These are phyloP conservation scores for Diaperis boleti DNA, from an alignment of 2,888 invertebrate species.

Conservation along the genomic window DNA sequence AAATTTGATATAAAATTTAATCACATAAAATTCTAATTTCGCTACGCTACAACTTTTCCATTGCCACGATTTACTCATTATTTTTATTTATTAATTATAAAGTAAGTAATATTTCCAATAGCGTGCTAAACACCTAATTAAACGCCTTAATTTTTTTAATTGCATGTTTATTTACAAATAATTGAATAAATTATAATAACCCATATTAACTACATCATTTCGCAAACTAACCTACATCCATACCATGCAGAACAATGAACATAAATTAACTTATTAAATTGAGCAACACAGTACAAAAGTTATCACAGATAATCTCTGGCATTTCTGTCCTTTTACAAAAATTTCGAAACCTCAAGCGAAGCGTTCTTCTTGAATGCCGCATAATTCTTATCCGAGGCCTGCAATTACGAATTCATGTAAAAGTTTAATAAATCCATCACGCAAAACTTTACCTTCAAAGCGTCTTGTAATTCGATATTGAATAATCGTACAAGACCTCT, in stretches of 20 bases:
- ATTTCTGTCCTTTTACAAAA: slow-evolving; percentile 51
- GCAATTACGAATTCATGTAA: slow-evolving; percentile 44
- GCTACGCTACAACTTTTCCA: no score
- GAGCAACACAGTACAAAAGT: slow-evolving; percentile 31
- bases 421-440: slow-evolving; percentile 1
- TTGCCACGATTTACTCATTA: no score
- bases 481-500: slow-evolving; percentile 67
- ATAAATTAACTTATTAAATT: slow-evolving; percentile 18
- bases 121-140: not conserved
- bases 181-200: slow-evolving; percentile 1
- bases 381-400: slow-evolving; percentile 59
- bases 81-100: no score
- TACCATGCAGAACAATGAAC: not conserved
- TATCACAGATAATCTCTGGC: slow-evolving; percentile 48
- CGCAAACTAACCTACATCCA: not conserved
- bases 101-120: no score
- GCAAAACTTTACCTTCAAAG: slow-evolving; percentile 60
- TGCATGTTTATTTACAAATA: not conserved
- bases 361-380: slow-evolving; percentile 59
- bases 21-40: no score
- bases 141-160: not conserved
- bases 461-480: slow-evolving; percentile 68
- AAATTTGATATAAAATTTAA: no score
- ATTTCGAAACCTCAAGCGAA: slow-evolving; percentile 61
- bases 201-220: not conserved